Percentiles rank a stretch among this genome's conserved stretches.
Evolutionary conservation across 2,888 invertebrate species (phyloP).

Genomic region (Hypomecis punctinalis): DNA sequence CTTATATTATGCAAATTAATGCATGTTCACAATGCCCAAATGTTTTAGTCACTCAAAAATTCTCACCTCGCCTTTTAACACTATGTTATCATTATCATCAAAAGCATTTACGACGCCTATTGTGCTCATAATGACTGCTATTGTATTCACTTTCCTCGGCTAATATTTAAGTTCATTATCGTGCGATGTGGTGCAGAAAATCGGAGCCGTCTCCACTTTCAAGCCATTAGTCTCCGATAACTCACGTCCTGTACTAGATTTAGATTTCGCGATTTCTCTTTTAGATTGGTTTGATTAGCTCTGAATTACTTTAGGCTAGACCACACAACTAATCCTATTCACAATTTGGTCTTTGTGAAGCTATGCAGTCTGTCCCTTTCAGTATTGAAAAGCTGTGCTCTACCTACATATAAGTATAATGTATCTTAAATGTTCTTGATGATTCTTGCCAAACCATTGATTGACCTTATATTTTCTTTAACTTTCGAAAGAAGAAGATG

Average conservation of each 20-base stretch:
- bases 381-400: no score
- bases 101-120: conserved; percentile 15
- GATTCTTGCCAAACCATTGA: no score
- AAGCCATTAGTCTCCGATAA: conserved; percentile 29
- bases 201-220: conserved; percentile 36
- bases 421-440: no score
- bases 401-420: no score
- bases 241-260: conserved; percentile 30
- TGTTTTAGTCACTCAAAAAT: background rate
- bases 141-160: conserved; percentile 35
- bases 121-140: conserved; percentile 18
- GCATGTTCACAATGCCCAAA: background rate
- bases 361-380: background rate
- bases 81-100: conserved; percentile 8
- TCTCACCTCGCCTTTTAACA: conserved; percentile 10
- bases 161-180: conserved; percentile 39
- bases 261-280: conserved; percentile 22
- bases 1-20: no score
- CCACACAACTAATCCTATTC: background rate
- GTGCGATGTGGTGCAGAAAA: conserved; percentile 39
- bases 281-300: conserved; percentile 21
- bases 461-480: no score
- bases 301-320: conserved; percentile 3
- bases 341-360: background rate
- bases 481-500: no score